Base-by-base conservation (phyloP, 2,113 vertebrate species). In the Lethenteron camtschaticum region DNA sequence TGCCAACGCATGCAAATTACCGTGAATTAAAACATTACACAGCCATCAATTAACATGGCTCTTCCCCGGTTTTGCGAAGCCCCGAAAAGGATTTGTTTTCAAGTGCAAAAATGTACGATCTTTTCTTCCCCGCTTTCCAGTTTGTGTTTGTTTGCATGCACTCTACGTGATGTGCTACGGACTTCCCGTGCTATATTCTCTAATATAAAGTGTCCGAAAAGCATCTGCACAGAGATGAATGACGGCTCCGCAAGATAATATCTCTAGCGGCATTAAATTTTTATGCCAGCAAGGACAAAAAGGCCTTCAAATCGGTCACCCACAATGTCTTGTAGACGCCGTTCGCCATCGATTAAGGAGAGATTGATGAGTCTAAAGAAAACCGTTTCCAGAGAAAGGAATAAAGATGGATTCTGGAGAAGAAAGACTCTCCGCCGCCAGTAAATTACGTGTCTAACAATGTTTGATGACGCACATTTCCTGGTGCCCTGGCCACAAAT, bases 401-500 rank as follows among this genome's bases (percentile, higher is more conserved):
- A n/a, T 9, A 24, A n/a, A 11, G 63, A 66, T 66, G 24, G 63
- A 66, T 66, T n/a, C 63, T 66, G 63, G 24, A 24, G 63, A 66
- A 66, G 63, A 66, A 66, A 66, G 63, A 66, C 63, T 66, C 63
- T 66, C 63, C n/a, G 10, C n/a, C 63, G n/a, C 63, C 63, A 66
- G n/a, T 66, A 66, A 66, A 66, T 66, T 66, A 66, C n/a, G 63
- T 66, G 63, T 66, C 63, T 66, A 66, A 66, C 63, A 66, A 66
- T 66, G 63, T 66, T 66, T 66, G 63, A 66, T 66, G 63, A 66
- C 63, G 24, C 24, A 66, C 63, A 66, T 66, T 66, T 66, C 63
- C 63, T 66, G 8, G 63, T 66, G 63, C 63, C 24, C 63, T 66
- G 63, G 24, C 63, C 63, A 66, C 63, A 66, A 66, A 66, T 66